These are phyloP conservation scores for Myoxocephalus aenaeus DNA, from an alignment of 2,797 vertebrate species.

Conservation along the genomic window DNA sequence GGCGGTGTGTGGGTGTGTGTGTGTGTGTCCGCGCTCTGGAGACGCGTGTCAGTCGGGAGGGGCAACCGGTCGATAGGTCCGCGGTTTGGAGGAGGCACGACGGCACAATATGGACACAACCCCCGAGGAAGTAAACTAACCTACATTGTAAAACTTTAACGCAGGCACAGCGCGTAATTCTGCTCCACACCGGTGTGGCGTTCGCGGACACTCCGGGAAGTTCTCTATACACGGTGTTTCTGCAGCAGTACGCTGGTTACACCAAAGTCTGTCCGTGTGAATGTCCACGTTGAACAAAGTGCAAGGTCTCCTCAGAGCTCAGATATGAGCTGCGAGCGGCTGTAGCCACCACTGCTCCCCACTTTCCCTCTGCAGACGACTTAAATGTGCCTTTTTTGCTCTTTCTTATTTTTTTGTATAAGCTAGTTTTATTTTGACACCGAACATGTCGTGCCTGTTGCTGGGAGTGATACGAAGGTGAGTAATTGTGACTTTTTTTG, in stretches of 20 bases:
- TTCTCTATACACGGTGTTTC: not conserved
- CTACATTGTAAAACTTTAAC: not conserved
- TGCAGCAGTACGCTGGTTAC: conserved; percentile 18
- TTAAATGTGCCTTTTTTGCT: conserved; percentile 22
- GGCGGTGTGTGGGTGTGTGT: conserved; percentile 10
- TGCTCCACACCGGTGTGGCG: not conserved
- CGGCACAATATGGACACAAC: not conserved
- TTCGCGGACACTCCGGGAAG: not conserved
- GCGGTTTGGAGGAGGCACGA: not conserved
- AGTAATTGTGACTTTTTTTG: conserved; percentile 28
- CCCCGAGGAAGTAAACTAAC: no score
- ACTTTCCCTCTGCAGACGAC: not conserved
- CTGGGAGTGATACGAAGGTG: conserved; percentile 78
- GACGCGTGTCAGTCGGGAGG: conserved; percentile 52
- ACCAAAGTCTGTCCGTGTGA: conserved; percentile 24
- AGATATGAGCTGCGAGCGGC: conserved; percentile 63
- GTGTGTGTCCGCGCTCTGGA: not conserved
- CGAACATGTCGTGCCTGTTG: conserved; percentile 78
- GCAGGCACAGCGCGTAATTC: not conserved
- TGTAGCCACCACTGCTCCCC: conserved; percentile 24
- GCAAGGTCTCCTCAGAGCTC: conserved; percentile 67
- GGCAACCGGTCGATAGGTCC: no score
- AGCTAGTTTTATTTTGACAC: conserved; percentile 10
- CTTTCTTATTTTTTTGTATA: not conserved
- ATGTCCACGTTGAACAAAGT: conserved; percentile 73